phyloP scores from a whole-genome alignment of 2,888 invertebrate species.

The Mesoligia furuncula region DNA sequence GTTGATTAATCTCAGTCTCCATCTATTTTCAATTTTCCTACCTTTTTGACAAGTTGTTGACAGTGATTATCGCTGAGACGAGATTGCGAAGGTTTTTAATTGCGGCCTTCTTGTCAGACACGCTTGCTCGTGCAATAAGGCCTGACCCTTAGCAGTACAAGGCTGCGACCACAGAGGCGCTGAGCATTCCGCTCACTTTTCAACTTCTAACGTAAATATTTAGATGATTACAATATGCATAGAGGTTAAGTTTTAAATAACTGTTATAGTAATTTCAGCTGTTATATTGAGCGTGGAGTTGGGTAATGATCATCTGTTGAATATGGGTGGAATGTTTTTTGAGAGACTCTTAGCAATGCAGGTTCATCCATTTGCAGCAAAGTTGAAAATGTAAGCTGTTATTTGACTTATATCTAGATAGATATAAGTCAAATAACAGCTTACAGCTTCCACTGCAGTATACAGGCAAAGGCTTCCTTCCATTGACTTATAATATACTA shows the following conservation, averaged over 20 bases:
- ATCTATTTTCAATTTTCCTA: background rate
- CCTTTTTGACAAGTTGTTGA: background rate
- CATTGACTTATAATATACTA: too few relatives aligned
- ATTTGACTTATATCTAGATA: too few relatives aligned
- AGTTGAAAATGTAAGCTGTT: too few relatives aligned
- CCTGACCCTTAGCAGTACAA: conserved; percentile 44
- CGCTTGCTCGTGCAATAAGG: conserved; percentile 18
- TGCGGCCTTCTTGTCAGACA: background rate
- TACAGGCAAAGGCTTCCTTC: too few relatives aligned
- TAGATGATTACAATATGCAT: conserved; percentile 46
- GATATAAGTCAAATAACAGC: too few relatives aligned
- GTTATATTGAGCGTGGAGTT: conserved; percentile 48
- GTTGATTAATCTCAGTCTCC: background rate
- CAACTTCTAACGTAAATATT: conserved; percentile 55
- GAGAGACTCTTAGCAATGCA: background rate
- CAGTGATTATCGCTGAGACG: background rate
- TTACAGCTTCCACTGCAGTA: too few relatives aligned
- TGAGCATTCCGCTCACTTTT: conserved; percentile 55
- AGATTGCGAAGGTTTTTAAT: background rate
- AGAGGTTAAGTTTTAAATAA: conserved; percentile 60
- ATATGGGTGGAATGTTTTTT: background rate
- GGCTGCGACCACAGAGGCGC: conserved; percentile 49
- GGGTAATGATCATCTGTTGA: conserved; percentile 12
- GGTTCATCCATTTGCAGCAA: background rate
- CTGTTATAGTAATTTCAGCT: conserved; percentile 40